A percentile compares a stretch with the other conserved stretches of the same genome.
Conservation (phyloP, 2,797 vertebrate species). For the Neoniphon sammara region DNA sequence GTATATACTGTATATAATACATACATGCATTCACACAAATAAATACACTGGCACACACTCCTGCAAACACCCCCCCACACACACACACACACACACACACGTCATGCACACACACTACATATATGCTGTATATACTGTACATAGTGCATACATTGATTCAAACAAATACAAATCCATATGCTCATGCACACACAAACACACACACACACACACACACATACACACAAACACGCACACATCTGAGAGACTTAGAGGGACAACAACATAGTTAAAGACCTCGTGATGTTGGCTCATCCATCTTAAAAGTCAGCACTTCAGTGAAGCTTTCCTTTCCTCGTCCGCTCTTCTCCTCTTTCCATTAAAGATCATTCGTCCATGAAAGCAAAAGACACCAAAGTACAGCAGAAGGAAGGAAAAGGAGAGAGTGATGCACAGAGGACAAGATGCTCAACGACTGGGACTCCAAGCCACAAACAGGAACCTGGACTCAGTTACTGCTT, state of each 20-base stretch:
- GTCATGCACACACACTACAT: neutral
- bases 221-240: conserved; percentile 20
- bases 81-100: conserved; percentile 7
- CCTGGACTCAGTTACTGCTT: conserved; percentile 4
- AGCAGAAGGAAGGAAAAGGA: conserved; percentile 1
- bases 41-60: conserved; percentile 15
- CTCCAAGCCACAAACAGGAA: neutral
- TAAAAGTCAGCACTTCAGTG: conserved; percentile 23
- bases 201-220: no score
- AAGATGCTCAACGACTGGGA: neutral
- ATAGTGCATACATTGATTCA: conserved; percentile 32
- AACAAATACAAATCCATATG: neutral
- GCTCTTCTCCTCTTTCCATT: conserved; percentile 1
- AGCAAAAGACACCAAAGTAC: conserved; percentile 2
- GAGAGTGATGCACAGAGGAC: conserved; percentile 1
- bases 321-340: neutral
- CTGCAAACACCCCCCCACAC: conserved; percentile 14
- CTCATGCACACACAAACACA: neutral
- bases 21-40: conserved; percentile 18
- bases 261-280: conserved; percentile 33
- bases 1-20: neutral
- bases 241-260: conserved; percentile 39
- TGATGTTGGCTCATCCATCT: neutral
- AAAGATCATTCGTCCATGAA: conserved; percentile 15
- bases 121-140: conserved; percentile 55